Evolutionary conservation across 2,888 invertebrate genomes (phyloP).

Genomic region (Cremastinae sp.): DNA sequence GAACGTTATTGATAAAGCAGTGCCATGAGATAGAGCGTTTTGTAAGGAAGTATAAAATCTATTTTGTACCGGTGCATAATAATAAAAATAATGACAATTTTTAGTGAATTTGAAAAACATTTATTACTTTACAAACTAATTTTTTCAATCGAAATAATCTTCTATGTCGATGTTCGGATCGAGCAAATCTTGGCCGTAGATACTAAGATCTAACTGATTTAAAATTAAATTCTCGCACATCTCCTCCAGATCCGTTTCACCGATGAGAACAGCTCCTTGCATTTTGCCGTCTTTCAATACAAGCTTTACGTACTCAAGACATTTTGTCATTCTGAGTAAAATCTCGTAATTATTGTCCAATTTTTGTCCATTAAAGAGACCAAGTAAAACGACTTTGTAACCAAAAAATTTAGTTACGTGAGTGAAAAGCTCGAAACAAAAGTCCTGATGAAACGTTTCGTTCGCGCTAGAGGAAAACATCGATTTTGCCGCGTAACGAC

Average conservation of each 20-base stretch:
- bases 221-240: conserved; percentile 98
- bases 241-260: conserved; percentile 98
- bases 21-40: too few species aligned
- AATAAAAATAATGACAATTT: too few species aligned
- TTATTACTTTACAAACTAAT: neutral
- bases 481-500: conserved; percentile 93
- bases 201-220: conserved; percentile 93
- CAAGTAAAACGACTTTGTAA: conserved; percentile 94
- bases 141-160: conserved; percentile 97
- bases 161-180: conserved; percentile 98
- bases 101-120: too few species aligned
- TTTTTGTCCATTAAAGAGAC: conserved; percentile 96
- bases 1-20: too few species aligned
- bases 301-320: conserved; percentile 92
- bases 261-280: conserved; percentile 96
- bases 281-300: conserved; percentile 91
- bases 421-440: conserved; percentile 98
- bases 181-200: conserved; percentile 94
- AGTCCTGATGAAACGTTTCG: conserved; percentile 90
- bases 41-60: too few species aligned
- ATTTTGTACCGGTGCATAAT: too few species aligned
- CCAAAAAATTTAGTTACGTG: conserved; percentile 98
- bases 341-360: conserved; percentile 91
- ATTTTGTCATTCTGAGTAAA: conserved; percentile 90
- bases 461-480: conserved; percentile 86